Evolutionary conservation across 2,113 vertebrate genomes (phyloP).

Genomic region (Peucedramus taeniatus): DNA sequence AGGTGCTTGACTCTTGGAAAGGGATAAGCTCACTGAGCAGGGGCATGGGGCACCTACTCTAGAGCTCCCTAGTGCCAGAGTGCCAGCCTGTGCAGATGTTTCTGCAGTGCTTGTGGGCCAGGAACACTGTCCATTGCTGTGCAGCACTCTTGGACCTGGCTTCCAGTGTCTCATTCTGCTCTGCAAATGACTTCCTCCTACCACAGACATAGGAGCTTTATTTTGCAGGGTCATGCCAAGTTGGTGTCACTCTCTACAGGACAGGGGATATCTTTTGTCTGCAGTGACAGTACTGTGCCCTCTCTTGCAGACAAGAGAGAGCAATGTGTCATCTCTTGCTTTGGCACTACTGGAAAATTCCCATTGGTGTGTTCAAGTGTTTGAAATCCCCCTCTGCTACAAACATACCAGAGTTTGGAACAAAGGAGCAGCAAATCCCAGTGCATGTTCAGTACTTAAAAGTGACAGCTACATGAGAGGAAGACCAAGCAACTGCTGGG

Average conservation of each 20-base stretch:
- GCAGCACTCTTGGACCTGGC: not conserved
- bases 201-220: no score
- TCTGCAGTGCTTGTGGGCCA: accelerated
- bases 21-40: accelerated
- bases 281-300: not conserved
- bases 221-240: not conserved
- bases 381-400: not conserved
- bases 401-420: not conserved
- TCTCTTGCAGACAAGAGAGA: not conserved
- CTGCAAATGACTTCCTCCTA: accelerated
- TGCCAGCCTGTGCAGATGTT: not conserved
- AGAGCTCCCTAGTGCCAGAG: accelerated
- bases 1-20: not conserved
- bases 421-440: not conserved
- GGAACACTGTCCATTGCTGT: accelerated
- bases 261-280: not conserved
- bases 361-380: not conserved
- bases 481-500: not conserved
- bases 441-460: not conserved
- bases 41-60: not conserved
- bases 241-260: not conserved
- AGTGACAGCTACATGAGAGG: not conserved
- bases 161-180: not conserved
- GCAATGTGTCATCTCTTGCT: not conserved
- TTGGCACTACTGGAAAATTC: not conserved